A percentile compares a stretch with the other conserved stretches of the same genome.
phyloP scores from a whole-genome alignment of 1,140 invertebrate species.

The Ostrea edulis region DNA sequence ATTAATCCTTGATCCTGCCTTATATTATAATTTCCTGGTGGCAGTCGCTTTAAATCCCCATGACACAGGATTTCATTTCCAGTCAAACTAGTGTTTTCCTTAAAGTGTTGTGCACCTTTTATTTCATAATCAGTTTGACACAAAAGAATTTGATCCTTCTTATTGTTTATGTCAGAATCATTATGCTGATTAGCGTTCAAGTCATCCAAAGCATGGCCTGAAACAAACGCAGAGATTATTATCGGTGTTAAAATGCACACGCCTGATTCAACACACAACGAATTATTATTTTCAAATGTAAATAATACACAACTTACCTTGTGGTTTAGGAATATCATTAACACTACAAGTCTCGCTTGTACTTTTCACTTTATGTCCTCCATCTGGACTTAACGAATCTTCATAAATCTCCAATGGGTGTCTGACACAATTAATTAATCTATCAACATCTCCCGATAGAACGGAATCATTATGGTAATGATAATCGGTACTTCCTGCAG shows the following conservation, averaged over 20 bases:
- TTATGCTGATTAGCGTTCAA: not conserved
- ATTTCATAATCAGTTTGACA: conserved; percentile 30
- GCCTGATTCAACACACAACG: not conserved
- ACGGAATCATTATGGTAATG: conserved; percentile 13
- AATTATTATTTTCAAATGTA: not conserved
- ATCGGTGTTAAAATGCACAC: conserved; percentile 22
- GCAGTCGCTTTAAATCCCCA: conserved; percentile 26
- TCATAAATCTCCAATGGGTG: conserved; percentile 10
- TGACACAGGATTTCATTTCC: conserved; percentile 34
- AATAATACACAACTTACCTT: conserved; percentile 36
- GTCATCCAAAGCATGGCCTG: not conserved
- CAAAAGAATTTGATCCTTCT: conserved; percentile 25
- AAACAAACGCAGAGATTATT: conserved; percentile 28
- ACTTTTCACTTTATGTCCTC: not conserved
- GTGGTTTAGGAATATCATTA: not conserved
- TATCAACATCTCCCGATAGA: conserved; percentile 19
- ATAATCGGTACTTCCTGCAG: not conserved
- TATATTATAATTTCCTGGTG: conserved; percentile 16
- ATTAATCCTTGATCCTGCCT: conserved; percentile 13
- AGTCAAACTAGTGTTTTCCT: conserved; percentile 17
- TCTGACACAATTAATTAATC: conserved; percentile 32
- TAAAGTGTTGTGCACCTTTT: conserved; percentile 18
- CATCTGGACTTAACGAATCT: conserved; percentile 24
- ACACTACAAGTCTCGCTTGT: not conserved
- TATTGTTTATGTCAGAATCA: conserved; percentile 21